Base-by-base conservation (phyloP, 2,888 invertebrate genomes). In the Himalopsyche tibetana region DNA sequence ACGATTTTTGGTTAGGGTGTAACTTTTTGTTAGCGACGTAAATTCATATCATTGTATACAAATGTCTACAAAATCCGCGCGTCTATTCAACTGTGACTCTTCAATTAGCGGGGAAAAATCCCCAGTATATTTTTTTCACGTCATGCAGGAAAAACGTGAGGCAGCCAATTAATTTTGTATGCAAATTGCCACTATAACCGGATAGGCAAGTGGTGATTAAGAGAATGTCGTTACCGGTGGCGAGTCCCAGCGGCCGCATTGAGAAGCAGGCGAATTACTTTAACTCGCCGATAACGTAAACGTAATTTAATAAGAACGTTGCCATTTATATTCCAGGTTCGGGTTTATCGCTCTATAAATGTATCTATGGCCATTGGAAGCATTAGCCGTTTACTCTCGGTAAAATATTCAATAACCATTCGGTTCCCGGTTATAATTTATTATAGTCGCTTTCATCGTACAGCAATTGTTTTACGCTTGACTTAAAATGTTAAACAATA, bases 121-220 rank as follows among this genome's bases (percentile, higher is more conserved):
- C 28, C 36, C 69, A 42, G 17, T 11, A 69, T 12, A 11, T 74
- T 74, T 74, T 74, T 74, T 74, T 74, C 15, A 74, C 74, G 45
- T 83, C 80, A 36, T 63, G 63, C n/a, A 45, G 55, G 40, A 84
- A 84, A 81, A 84, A 51, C 40, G 80, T 15, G 51, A 45, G 45
- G 28, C 51, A 74, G 84, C 51, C 85, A 80, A 85, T 87, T 85
- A 85, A 87, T 85, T 87, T 56, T 82, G 84, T 84, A 87, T 85
- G 87, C 85, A 83, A 87, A 87, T 85, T 84, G 85, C 69, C 81
- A 79, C 51, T 82, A 82, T 80, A 84, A 83, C 80, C 86, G 83
- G 84, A 86, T 63, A 74, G 85, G 81, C 69, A 83, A 84, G 81
- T 38, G 84, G 86, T 86, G 86, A 87, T 83, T 82, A 86, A 82